Evolutionary conservation across 2,797 vertebrate genomes (phyloP).

Genomic region (Rhyacichthys aspro): DNA sequence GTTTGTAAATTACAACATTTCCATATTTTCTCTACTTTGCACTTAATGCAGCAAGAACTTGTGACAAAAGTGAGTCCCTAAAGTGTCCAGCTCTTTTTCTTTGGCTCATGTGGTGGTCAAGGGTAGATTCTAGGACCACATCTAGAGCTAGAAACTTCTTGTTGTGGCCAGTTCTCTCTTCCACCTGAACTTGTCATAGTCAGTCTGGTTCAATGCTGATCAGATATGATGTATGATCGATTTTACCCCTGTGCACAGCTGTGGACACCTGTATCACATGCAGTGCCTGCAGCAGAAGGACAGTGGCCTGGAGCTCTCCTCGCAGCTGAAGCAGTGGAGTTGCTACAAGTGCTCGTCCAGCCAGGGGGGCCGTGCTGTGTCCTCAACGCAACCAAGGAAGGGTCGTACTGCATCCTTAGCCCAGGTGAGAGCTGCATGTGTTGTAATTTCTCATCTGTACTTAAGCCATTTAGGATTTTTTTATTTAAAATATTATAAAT

Average conservation of each 20-base stretch:
- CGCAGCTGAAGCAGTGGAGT: constrained; percentile 84
- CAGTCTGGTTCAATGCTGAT: too few species aligned
- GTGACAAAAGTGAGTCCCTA: too few species aligned
- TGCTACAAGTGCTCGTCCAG: constrained; percentile 93
- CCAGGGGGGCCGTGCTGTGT: constrained; percentile 80
- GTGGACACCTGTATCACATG: constrained; percentile 94
- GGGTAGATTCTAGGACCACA: too few species aligned
- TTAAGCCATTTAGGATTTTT: not conserved
- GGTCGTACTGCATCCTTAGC: constrained; percentile 79
- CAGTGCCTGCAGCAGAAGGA: constrained; percentile 93
- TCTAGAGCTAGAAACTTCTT: too few species aligned
- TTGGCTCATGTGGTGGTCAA: too few species aligned
- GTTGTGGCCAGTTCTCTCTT: too few species aligned
- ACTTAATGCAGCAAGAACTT: too few species aligned
- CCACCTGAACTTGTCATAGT: too few species aligned
- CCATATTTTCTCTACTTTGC: too few species aligned
- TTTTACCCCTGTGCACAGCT: constrained; percentile 75
- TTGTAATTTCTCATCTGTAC: not conserved
- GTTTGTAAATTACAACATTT: too few species aligned
- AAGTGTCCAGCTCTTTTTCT: too few species aligned
- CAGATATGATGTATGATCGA: not conserved
- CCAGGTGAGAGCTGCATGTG: constrained; percentile 80
- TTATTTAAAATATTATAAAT: not conserved
- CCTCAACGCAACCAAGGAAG: constrained; percentile 71
- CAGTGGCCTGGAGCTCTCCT: constrained; percentile 73